These are phyloP conservation scores for Myotis lucifugus DNA, from an alignment of 2,113 vertebrate species.

Conservation along the genomic window DNA sequence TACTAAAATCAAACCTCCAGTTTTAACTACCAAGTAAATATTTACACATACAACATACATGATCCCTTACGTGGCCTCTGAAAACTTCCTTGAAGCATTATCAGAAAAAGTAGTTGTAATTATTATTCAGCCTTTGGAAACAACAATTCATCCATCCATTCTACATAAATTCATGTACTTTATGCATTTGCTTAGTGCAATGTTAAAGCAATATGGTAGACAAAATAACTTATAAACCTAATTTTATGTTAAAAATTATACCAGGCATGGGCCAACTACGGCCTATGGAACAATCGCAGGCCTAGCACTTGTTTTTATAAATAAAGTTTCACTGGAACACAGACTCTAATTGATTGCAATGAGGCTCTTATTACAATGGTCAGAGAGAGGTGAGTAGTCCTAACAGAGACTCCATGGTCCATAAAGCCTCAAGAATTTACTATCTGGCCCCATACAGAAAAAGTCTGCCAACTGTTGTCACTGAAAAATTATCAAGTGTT, in stretches of 20 bases:
- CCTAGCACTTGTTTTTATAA: neutral
- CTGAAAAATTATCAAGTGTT: neutral
- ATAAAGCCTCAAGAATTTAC: neutral
- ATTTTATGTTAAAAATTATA: constrained; percentile 22
- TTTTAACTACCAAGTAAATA: constrained; percentile 28
- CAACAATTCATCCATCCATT: neutral
- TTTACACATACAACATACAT: neutral
- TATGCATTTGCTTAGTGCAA: neutral
- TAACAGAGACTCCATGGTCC: neutral
- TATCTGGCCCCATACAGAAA: neutral
- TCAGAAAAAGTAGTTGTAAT: neutral
- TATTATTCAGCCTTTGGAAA: neutral
- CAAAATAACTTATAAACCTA: constrained; percentile 4
- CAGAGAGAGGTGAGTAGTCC: neutral
- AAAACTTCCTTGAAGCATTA: constrained; percentile 21
- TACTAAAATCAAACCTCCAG: neutral
- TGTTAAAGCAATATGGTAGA: neutral
- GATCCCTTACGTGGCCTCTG: neutral
- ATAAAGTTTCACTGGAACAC: neutral
- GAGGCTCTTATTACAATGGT: neutral
- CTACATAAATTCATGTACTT: neutral
- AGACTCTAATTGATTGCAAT: neutral
- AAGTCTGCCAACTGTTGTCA: neutral
- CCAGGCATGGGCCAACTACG: neutral
- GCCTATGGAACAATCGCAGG: neutral